A percentile compares a stretch with the other conserved stretches of the same genome.
Conservation (phyloP, 2,888 invertebrate genomes). For the Drosophila macrospina region DNA sequence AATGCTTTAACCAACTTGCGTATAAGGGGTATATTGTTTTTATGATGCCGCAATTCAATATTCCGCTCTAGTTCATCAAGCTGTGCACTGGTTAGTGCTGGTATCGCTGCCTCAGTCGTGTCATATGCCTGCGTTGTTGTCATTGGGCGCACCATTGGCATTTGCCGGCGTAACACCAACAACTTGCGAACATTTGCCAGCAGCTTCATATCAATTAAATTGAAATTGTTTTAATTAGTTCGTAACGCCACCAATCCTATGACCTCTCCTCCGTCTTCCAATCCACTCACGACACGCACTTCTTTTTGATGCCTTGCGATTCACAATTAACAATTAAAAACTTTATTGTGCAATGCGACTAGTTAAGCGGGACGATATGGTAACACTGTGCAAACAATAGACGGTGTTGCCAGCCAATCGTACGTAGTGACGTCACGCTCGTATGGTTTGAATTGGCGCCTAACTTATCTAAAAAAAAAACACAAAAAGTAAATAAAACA, state of each 20-base stretch:
- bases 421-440: constrained; percentile 30
- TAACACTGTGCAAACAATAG: constrained; percentile 15
- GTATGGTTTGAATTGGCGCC: constrained; percentile 14
- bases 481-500: constrained; percentile 9
- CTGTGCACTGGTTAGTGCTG: constrained; percentile 57
- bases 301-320: constrained; percentile 15
- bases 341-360: constrained; percentile 52
- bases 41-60: constrained; percentile 67
- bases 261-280: constrained; percentile 13
- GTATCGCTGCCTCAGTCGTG: constrained; percentile 12
- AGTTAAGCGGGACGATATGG: constrained; percentile 25
- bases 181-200: constrained; percentile 53
- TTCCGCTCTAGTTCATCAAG: constrained; percentile 76
- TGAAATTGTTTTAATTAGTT: constrained; percentile 50
- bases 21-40: constrained; percentile 75
- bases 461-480: constrained; percentile 7
- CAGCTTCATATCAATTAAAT: constrained; percentile 70
- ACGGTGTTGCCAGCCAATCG: constrained; percentile 33
- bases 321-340: constrained; percentile 30
- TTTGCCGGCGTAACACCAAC: constrained; percentile 39
- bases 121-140: constrained; percentile 44
- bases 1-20: constrained; percentile 63
- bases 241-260: constrained; percentile 3
- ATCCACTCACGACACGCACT: constrained; percentile 42
- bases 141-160: constrained; percentile 46